Evolutionary conservation across 2,113 vertebrate genomes (phyloP), one percentile per base, ranked within the genome.

Genomic region (Phycodurus eques): DNA sequence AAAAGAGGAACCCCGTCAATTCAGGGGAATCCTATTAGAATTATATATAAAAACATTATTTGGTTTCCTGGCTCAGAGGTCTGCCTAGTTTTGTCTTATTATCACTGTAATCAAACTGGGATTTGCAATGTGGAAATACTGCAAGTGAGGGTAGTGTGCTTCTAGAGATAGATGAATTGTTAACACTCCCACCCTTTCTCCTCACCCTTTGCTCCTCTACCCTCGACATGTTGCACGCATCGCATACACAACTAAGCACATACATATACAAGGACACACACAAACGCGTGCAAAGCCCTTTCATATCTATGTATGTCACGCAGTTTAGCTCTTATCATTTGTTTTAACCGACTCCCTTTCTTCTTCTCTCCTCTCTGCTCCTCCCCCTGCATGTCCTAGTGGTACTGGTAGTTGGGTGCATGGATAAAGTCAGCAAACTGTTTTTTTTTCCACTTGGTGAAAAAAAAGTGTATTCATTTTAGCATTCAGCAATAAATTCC

Each of bases 401-500:
- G 97, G 96, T 97, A 96, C 95, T 95, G 95, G 95, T 95, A 96
- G 95, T 96, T 95, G 96, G 95, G 95, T 98, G 96, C 97, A 98
- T 98, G 97, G 95, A 94, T 88, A 90, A 96, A 95, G 95, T 95
- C 96, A 97, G 94, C 92, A 93, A 95, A 94, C 96, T 93, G 96
- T 94, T 92, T 90, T 92, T 92, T 96, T 91, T 93, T 96, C 88
- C 92, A 95, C 92, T 93, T 90, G 92, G 93, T 94, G 87, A 91
- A 91, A 89, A 87, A 2, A 80, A 76, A 79, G 94, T 96, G 93
- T 96, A 94, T 95, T 95, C 94, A 93, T 94, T 94, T 95, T 93
- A 93, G 96, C 94, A 95, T 95, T 95, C 96, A 98, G 96, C 96
- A 98, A 98, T 98, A 98, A 98, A 93, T 91, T 92, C 87, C 92